Evolutionary conservation across 2,888 invertebrate genomes (phyloP), one percentile per base, ranked within the genome.

Genomic region (Spatulosminthurus flaviceps): DNA sequence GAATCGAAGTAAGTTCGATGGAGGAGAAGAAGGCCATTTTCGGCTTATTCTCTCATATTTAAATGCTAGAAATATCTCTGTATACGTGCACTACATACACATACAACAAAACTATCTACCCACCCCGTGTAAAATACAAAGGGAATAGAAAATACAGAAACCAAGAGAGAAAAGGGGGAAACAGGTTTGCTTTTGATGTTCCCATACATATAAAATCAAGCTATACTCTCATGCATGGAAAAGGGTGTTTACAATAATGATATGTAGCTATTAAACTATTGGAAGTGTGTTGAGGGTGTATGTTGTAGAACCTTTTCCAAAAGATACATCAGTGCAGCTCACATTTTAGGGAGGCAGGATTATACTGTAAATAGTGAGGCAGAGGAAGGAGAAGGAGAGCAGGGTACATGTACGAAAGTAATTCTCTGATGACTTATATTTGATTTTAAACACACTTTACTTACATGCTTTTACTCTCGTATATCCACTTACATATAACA

Each of bases 181-280:
- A 64, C 13, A 64, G 26, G 64, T 22, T 26, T 16, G 24, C 26
- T 60, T 60, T 21, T 60, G 60, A 21, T 21, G 64, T 22, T 19
- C 26, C 1, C 64, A 64, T 64, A 24, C 4, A 34, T 16, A 61
- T 61, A 61, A 7, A n/a, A 19, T 7, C 22, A 61, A n/a, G 5
- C 19, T 61, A 22, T 21, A 13, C 22, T 5, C 24, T 19, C 24
- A n/a, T 64, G 64, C 34, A 34, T 9, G 34, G 34, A 34, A 9
- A n/a, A 34, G 64, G 64, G 11, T 64, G 64, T 64, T 64, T n/a
- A 64, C 24, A 64, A 64, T 64, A 64, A 41, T 22, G 42, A 67
- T 11, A 28, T 70, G 41, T 70, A 42, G 70, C 51, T 51, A 51
- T 70, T 70, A n/a, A 41, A 41, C 29, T n/a, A 9, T 22, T 13